A percentile compares a stretch with the other conserved stretches of the same genome.
These are phyloP conservation scores for Carduelis carduelis DNA, from an alignment of 2,797 vertebrate genomes.

Conservation along the genomic window DNA sequence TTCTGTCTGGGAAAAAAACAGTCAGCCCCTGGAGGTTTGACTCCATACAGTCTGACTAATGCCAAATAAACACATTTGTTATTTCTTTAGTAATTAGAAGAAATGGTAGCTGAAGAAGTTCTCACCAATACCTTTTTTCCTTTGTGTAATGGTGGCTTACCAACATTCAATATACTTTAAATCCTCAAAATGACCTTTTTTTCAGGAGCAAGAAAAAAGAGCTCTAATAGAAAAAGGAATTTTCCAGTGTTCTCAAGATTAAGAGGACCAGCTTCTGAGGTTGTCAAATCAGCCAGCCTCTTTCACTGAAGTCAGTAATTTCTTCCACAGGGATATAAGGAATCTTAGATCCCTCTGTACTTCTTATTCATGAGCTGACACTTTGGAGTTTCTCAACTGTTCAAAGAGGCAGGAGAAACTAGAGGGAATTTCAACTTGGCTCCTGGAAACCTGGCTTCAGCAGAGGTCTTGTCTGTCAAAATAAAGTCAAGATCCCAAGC, in stretches of 20 bases:
- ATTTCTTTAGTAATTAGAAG: neutral
- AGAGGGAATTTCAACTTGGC: neutral
- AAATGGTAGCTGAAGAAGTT: neutral
- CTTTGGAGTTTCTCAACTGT: neutral
- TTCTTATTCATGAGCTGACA: neutral
- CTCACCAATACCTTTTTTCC: neutral
- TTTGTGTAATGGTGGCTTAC: neutral
- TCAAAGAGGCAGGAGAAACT: neutral
- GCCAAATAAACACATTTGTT: neutral
- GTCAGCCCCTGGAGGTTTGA: neutral
- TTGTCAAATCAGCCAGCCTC: neutral
- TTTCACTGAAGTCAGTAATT: slow-evolving; percentile 3
- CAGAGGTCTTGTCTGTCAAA: neutral
- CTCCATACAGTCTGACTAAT: neutral
- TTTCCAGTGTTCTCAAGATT: neutral
- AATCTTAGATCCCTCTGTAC: neutral
- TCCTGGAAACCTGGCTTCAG: neutral
- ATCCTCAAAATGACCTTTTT: neutral
- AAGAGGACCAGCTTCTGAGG: neutral
- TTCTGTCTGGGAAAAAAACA: neutral
- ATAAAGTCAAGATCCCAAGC: neutral
- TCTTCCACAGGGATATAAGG: neutral
- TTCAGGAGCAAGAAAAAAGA: neutral
- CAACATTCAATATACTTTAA: neutral
- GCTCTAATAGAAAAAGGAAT: neutral